Percentiles rank a stretch among this genome's conserved stretches.
Evolutionary conservation across 2,797 vertebrate species (phyloP).

Genomic region (Leptoclinus maculatus): DNA sequence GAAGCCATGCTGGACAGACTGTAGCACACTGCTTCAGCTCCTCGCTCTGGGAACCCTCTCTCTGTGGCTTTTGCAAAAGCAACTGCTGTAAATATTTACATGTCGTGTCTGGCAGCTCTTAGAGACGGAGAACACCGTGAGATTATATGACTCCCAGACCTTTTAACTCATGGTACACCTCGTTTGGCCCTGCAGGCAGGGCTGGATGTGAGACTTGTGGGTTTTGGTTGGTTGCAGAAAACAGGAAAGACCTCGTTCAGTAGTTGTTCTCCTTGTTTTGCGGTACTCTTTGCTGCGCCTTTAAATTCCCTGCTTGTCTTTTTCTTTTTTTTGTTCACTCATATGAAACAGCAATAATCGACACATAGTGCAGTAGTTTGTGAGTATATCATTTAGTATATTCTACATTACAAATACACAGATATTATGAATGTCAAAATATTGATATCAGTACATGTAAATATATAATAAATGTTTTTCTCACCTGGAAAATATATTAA

Average conservation of each 20-base stretch:
- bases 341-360: neutral
- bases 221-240: neutral
- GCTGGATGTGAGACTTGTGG: constrained; percentile 21
- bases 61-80: constrained; percentile 15
- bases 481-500: neutral
- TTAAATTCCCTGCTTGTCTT: neutral
- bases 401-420: neutral
- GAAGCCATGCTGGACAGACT: neutral
- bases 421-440: constrained; percentile 5
- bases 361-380: neutral
- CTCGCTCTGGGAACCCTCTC: constrained; percentile 13
- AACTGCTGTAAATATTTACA: constrained; percentile 76
- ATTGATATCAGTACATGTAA: neutral
- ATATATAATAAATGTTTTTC: neutral
- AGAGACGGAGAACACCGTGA: constrained; percentile 52
- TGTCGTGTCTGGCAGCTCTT: constrained; percentile 45
- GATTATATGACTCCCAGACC: constrained; percentile 41
- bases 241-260: constrained; percentile 14
- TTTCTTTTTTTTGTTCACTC: constrained; percentile 22
- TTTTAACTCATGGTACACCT: constrained; percentile 39
- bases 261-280: neutral
- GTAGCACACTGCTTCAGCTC: neutral
- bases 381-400: neutral
- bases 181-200: constrained; percentile 21
- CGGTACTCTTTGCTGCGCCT: neutral